A percentile compares a stretch with the other conserved stretches of the same genome.
Conservation (phyloP, 1,140 invertebrate genomes). For the Anoplolepis gracilipes region DNA sequence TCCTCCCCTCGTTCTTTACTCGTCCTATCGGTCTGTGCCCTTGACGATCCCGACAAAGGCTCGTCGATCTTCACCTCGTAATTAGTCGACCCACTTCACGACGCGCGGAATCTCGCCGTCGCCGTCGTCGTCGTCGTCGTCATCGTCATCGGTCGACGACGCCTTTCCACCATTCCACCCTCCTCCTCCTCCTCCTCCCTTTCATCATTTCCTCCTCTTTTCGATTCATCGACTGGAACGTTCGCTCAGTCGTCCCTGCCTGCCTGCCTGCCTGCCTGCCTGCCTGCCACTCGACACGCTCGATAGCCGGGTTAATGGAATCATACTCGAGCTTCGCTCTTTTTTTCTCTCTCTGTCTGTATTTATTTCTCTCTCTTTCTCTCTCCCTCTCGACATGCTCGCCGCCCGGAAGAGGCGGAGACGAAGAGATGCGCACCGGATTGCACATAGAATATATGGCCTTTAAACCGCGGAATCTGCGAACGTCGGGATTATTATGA, state of each 20-base stretch:
- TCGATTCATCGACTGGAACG: constrained; percentile 60
- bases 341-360: neutral
- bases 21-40: constrained; percentile 34
- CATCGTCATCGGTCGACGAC: constrained; percentile 24
- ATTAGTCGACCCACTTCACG: constrained; percentile 69
- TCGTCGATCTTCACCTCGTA: constrained; percentile 67
- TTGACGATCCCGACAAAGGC: constrained; percentile 57
- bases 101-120: constrained; percentile 55
- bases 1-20: neutral
- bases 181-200: neutral
- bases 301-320: constrained; percentile 63
- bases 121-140: constrained; percentile 19
- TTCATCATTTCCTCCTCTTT: constrained; percentile 58
- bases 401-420: constrained; percentile 6
- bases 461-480: constrained; percentile 7
- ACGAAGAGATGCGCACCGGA: constrained; percentile 24
- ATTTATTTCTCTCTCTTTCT: neutral
- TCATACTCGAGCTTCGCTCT: constrained; percentile 54
- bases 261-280: too few species aligned
- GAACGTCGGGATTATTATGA: neutral
- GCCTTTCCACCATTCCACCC: neutral
- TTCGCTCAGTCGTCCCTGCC: constrained; percentile 51
- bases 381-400: neutral
- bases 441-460: neutral
- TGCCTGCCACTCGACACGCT: constrained; percentile 46